Evolutionary conservation across 2,888 invertebrate genomes (phyloP), one percentile per base, ranked within the genome.

Genomic region (Apodemia hepburni): DNA sequence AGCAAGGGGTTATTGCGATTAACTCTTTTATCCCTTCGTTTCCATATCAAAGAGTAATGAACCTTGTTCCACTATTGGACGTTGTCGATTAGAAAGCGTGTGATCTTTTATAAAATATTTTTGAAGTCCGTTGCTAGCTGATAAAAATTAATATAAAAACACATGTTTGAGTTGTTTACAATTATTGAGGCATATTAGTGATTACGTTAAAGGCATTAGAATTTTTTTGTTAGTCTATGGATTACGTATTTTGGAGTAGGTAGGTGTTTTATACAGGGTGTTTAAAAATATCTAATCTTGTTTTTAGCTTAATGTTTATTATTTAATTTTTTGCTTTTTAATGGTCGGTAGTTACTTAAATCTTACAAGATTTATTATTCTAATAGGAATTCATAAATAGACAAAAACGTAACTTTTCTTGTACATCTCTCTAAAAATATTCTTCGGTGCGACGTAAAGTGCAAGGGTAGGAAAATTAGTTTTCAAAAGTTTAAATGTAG

Each of bases 1-100:
- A 85, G 85, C 82, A 83, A 90, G 87, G 91, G 90, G 91, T 84
- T 89, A 89, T 87, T 86, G 85, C 87, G 90, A 89, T 88, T 89
- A 89, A 88, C 88, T 89, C 87, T 87, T 90, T 91, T 88, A 89
- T 91, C 87, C 90, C 87, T 85, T 88, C 86, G 88, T 89, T 89
- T 88, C 86, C 86, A 89, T 89, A 87, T 87, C 84, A 89, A 90
- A 88, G 89, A 90, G 87, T 90, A 91, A 89, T 89, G 89, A 90
- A 91, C 89, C 88, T 89, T 87, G 85, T 87, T 87, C 79, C 80
- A 79, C 82, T 86, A 84, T 82, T 85, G 82, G 82, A 81, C 79
- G 75, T 75, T 81, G 81, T 79, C 82, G 82, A 85, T 87, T 84
- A 82, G 82, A 77, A 77, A 85, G 84, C 82, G 85, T 88, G 87